Conservation (phyloP, 2,888 invertebrate species). For the Ramazzottius varieornatus region DNA sequence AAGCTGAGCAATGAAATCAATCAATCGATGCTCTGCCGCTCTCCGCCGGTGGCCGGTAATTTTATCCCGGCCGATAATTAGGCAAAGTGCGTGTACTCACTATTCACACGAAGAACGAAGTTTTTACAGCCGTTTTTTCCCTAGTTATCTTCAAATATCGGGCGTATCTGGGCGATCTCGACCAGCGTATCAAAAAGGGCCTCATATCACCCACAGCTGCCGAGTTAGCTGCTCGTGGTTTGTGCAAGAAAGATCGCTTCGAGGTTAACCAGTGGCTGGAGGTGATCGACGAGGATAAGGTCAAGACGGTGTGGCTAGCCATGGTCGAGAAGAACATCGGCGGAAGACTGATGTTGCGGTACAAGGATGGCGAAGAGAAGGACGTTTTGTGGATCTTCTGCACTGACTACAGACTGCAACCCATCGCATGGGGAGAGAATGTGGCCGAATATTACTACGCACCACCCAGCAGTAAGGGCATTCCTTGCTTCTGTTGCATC, state of each 20-base stretch:
- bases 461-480: not conserved
- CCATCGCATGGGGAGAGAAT: not conserved
- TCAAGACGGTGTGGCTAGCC: not conserved
- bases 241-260: not conserved
- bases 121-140: no score
- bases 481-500: no score
- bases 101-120: no score
- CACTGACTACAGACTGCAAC: not conserved
- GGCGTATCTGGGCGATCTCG: not conserved
- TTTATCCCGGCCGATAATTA: no score
- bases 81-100: no score
- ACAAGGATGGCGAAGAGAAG: not conserved
- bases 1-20: no score
- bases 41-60: no score
- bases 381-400: not conserved
- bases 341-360: not conserved
- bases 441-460: not conserved
- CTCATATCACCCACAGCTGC: not conserved
- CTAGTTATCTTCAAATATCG: not conserved
- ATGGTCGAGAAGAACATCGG: not conserved
- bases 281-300: not conserved
- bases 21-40: no score
- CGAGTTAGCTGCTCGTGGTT: not conserved
- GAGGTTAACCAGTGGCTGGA: not conserved
- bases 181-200: not conserved